A percentile compares a stretch with the other conserved stretches of the same genome.
phyloP scores from a whole-genome alignment of 2,888 invertebrate species.

The Erebia ligea region DNA sequence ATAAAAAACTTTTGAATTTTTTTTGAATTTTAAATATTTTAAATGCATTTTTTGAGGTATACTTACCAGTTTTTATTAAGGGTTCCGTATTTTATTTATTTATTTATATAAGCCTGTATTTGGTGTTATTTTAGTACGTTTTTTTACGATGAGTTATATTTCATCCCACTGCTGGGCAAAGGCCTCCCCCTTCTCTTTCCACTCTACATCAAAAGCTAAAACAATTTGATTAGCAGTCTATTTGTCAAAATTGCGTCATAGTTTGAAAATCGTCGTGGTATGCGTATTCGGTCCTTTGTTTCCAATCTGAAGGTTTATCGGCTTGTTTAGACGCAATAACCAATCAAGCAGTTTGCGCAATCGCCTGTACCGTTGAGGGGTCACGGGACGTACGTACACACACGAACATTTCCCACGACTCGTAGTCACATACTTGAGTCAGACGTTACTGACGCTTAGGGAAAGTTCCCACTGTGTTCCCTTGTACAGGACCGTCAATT shows the following conservation, averaged over 20 bases:
- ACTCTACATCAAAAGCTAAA: too few relatives aligned
- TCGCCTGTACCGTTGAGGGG: slow-evolving; percentile 64
- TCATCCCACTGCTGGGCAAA: too few relatives aligned
- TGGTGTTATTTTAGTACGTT: too few relatives aligned
- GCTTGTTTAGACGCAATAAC: slow-evolving; percentile 80
- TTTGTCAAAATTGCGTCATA: neutral
- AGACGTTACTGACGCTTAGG: slow-evolving; percentile 50
- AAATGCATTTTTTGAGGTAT: too few relatives aligned
- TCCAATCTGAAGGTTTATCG: slow-evolving; percentile 13
- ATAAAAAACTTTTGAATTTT: too few relatives aligned
- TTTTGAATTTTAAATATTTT: too few relatives aligned
- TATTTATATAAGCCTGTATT: too few relatives aligned
- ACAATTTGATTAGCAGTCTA: neutral
- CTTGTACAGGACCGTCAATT: neutral
- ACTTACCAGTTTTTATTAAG: too few relatives aligned
- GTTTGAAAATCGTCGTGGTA: too few relatives aligned
- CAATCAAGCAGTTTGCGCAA: slow-evolving; percentile 57
- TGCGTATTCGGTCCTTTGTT: slow-evolving; percentile 5
- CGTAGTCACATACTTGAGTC: slow-evolving; percentile 35
- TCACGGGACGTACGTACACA: slow-evolving; percentile 61
- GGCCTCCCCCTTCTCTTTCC: too few relatives aligned
- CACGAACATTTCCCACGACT: slow-evolving; percentile 66
- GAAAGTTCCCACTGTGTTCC: slow-evolving; percentile 64
- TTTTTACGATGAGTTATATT: too few relatives aligned
- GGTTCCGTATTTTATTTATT: too few relatives aligned